These are phyloP conservation scores for Scleropages formosus DNA, from an alignment of 2,797 vertebrate genomes.

Conservation along the genomic window DNA sequence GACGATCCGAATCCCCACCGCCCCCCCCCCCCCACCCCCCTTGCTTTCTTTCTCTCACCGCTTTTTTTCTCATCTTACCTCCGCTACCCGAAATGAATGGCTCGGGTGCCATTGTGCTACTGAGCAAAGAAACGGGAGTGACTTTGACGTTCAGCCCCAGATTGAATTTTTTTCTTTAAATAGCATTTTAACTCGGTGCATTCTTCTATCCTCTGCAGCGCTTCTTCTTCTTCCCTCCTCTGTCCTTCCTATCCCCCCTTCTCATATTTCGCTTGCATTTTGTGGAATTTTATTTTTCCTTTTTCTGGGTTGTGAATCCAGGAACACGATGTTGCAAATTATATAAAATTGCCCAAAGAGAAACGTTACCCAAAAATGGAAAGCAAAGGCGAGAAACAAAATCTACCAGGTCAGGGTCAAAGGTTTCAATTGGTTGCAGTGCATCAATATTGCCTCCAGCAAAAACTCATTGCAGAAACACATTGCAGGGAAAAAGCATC, in stretches of 20 bases:
- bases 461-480: not conserved
- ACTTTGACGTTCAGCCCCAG: not conserved
- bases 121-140: conserved; percentile 37
- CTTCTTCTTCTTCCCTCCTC: not conserved
- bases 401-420: not conserved
- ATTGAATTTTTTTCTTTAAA: conserved; percentile 20
- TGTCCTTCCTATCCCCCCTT: not conserved
- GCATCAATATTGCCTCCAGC: not conserved
- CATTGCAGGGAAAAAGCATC: not conserved
- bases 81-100: conserved; percentile 63
- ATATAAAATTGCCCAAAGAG: not conserved
- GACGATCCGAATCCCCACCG: conserved; percentile 52
- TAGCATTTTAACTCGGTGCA: not conserved
- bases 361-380: not conserved
- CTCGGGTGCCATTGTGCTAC: conserved; percentile 51
- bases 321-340: not conserved
- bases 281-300: too few species aligned
- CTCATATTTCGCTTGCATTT: not conserved
- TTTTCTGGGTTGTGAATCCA: not conserved
- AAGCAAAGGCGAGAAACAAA: not conserved
- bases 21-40: not conserved
- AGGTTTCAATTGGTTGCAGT: not conserved
- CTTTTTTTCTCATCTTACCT: conserved; percentile 52
- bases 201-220: conserved; percentile 8
- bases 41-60: not conserved